Evolutionary conservation across 2,797 vertebrate species (phyloP).

Genomic region (Phyllotis vaccarum): DNA sequence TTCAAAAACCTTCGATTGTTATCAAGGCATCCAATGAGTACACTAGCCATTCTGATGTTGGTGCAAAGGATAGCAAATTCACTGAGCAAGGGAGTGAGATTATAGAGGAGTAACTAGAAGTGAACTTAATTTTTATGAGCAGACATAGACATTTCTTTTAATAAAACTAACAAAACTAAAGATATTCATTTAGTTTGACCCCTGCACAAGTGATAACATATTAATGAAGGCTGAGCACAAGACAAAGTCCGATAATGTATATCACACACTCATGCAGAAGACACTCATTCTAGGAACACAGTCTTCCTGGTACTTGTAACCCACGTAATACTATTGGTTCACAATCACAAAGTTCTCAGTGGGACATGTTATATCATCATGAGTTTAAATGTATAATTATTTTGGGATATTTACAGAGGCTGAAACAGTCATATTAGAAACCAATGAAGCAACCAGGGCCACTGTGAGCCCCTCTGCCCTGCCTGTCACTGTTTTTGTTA

Average conservation of each 20-base stretch:
- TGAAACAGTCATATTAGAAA: not conserved
- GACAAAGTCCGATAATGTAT: not conserved
- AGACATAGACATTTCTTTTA: not conserved
- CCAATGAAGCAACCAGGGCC: conserved; percentile 13
- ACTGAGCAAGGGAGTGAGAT: not conserved
- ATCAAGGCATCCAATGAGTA: not conserved
- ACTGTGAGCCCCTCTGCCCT: not conserved
- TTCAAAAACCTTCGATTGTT: not conserved
- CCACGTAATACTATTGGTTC: not conserved
- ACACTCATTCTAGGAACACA: not conserved
- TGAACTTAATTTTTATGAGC: not conserved
- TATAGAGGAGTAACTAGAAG: not conserved
- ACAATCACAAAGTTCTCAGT: not conserved
- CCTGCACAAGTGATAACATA: not conserved
- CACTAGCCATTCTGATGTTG: no score
- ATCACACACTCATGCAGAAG: not conserved
- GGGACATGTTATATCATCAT: not conserved
- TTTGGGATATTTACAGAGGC: not conserved
- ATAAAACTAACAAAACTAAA: not conserved
- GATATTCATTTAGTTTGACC: not conserved
- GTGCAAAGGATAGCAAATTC: no score
- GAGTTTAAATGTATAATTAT: not conserved
- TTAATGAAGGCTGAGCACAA: not conserved
- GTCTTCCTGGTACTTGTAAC: not conserved
- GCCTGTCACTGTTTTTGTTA: not conserved